Evolutionary conservation across 2,888 invertebrate genomes (phyloP), one percentile per base, ranked within the genome.

Genomic region (Drosophila paranaensis): DNA sequence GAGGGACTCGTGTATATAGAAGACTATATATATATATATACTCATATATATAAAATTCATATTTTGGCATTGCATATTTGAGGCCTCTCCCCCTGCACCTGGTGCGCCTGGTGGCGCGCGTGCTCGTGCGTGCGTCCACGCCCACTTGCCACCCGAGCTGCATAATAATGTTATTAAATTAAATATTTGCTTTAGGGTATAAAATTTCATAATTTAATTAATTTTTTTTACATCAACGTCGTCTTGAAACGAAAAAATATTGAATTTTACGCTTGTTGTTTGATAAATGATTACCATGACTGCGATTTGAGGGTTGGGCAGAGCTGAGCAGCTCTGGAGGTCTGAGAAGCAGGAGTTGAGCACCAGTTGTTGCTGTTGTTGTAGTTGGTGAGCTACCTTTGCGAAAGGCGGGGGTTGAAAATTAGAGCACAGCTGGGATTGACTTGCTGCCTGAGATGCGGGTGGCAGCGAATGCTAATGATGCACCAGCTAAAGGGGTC

Each of bases 131-230:
- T 79, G 80, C 55, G 77, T 63, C 48, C 48, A 71, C 67, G 74
- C 68, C 76, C 80, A 64, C 66, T 61, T 61, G 35, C 62, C 65
- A 68, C 39, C 61, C 62, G 71, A 64, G 74, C 77, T 81, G 89
- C 89, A 88, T 85, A 88, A 85, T 88, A 89, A 87, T 89, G 87
- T 87, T 89, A 89, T 89, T 84, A 86, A 89, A 86, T 89, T 88
- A 82, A 89, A 86, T 86, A 89, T 86, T 86, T 84, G 88, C 89
- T 85, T 82, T 71, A 64, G 86, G 88, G 86, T 89, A 88, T 89
- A 82, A 77, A 82, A 82, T 86, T 86, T 86, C 83, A 89, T 89
- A 86, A 86, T 87, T 86, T 86, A 89, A 86, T 86, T 89, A 86
- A 84, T 80, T 83, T 89, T 83, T 89, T 89, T 77, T 74, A 55